Percentiles rank a stretch among this genome's conserved stretches.
Evolutionary conservation across 2,888 invertebrate species (phyloP).

Genomic region (Caenorhabditis sulstoni): DNA sequence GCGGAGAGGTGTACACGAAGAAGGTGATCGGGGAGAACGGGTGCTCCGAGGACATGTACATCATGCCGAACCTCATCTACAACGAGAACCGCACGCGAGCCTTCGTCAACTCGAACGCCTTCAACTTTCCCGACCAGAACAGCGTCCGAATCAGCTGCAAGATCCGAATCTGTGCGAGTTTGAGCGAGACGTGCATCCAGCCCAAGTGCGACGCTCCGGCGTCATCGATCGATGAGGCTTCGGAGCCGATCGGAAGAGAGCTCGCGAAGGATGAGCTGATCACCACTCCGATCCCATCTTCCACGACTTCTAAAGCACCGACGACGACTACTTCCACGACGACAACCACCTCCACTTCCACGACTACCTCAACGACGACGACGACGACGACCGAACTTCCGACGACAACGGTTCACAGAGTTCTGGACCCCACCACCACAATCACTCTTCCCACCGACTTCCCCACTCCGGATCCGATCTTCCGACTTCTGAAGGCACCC

Average conservation of each 20-base stretch:
- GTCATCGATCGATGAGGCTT: conserved; percentile 38
- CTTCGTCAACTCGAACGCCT: conserved; percentile 76
- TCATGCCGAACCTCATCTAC: conserved; percentile 78
- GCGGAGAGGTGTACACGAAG: conserved; percentile 71
- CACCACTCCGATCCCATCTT: conserved; percentile 33
- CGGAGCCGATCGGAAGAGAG: conserved; percentile 49
- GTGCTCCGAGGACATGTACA: conserved; percentile 72
- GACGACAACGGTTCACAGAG: conserved; percentile 28
- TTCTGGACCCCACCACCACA: conserved; percentile 54
- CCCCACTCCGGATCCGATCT: conserved; percentile 58
- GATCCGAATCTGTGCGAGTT: conserved; percentile 75
- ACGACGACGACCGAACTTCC: conserved; percentile 6
- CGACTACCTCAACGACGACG: conserved; percentile 17
- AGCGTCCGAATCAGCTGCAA: conserved; percentile 77
- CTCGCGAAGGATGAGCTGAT: conserved; percentile 58
- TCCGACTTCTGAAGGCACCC: conserved; percentile 52
- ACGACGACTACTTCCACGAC: conserved; percentile 45
- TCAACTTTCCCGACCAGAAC: conserved; percentile 79
- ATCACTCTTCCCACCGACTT: conserved; percentile 63
- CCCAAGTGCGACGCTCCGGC: conserved; percentile 53
- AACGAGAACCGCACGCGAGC: conserved; percentile 74
- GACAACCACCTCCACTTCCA: conserved; percentile 32
- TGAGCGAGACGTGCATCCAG: conserved; percentile 68
- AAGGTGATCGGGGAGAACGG: conserved; percentile 76
- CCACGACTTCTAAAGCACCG: conserved; percentile 9